phyloP scores from a whole-genome alignment of 2,888 invertebrate species.

The Nematopogon swammerdamellus region DNA sequence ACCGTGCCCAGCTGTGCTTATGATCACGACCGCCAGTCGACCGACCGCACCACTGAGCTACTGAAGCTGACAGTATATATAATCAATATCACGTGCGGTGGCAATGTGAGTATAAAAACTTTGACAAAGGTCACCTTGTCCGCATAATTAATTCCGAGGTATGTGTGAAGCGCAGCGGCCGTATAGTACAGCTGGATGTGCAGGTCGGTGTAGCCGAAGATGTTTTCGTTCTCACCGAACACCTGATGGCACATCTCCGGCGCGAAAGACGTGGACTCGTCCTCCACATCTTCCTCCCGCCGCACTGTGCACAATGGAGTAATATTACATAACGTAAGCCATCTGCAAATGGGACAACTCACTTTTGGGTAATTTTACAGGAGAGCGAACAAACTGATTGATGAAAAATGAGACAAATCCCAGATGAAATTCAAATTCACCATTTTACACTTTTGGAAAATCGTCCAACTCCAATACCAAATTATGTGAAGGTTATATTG shows the following conservation, averaged over 20 bases:
- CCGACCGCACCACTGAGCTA: no score
- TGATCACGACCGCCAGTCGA: neutral
- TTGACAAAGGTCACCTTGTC: conserved; percentile 49
- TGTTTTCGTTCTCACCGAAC: conserved; percentile 87
- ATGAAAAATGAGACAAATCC: no score
- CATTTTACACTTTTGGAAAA: no score
- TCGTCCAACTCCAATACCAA: no score
- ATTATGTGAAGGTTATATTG: no score
- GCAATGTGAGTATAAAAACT: neutral
- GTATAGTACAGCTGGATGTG: conserved; percentile 75
- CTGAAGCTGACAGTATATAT: no score
- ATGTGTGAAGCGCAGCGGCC: conserved; percentile 78
- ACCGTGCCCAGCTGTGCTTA: no score
- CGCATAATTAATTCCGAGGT: conserved; percentile 70
- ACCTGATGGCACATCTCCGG: conserved; percentile 93
- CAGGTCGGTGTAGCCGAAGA: conserved; percentile 90
- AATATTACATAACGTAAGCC: no score
- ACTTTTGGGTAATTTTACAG: no score
- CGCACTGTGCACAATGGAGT: conserved; percentile 58
- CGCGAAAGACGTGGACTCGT: conserved; percentile 62
- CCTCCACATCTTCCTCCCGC: conserved; percentile 60
- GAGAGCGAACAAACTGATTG: no score
- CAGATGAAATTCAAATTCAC: no score
- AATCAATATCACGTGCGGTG: neutral
- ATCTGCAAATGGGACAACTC: no score